phyloP scores from a whole-genome alignment of 2,113 vertebrate species.

The Gavialis gangeticus region DNA sequence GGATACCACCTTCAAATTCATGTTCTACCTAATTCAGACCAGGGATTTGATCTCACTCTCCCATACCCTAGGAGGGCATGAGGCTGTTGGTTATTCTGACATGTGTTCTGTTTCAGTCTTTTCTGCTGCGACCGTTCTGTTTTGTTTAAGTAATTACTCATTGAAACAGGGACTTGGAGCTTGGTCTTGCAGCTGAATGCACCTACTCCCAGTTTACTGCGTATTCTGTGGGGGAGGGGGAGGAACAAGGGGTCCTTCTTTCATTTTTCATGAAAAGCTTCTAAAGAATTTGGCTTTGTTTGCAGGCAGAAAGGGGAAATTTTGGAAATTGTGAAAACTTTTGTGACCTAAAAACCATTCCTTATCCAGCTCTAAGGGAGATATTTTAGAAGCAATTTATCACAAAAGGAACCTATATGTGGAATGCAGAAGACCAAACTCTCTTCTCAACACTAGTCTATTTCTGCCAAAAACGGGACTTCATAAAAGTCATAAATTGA shows the following conservation, averaged over 20 bases:
- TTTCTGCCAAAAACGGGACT: not conserved
- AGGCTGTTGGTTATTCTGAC: not conserved
- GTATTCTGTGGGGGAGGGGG: not conserved
- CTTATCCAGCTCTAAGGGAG: not conserved
- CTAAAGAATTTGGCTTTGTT: not conserved
- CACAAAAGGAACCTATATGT: not conserved
- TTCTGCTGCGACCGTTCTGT: not conserved
- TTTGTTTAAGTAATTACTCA: not conserved
- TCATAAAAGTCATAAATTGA: not conserved
- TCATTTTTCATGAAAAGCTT: not conserved
- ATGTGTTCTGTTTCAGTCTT: not conserved
- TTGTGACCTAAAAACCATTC: not conserved
- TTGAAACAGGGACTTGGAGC: accelerated
- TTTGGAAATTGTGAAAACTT: not conserved
- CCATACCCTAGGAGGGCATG: not conserved
- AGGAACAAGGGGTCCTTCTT: not conserved
- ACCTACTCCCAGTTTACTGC: not conserved
- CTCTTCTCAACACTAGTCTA: not conserved
- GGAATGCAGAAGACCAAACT: not conserved
- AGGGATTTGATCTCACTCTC: not conserved
- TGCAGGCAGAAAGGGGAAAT: not conserved
- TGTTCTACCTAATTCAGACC: not conserved
- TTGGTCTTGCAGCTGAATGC: not conserved
- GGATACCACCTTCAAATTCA: not conserved
- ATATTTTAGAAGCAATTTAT: not conserved